These are phyloP conservation scores for Protaetia brevitarsis DNA, from an alignment of 1,140 invertebrate genomes.

Conservation along the genomic window DNA sequence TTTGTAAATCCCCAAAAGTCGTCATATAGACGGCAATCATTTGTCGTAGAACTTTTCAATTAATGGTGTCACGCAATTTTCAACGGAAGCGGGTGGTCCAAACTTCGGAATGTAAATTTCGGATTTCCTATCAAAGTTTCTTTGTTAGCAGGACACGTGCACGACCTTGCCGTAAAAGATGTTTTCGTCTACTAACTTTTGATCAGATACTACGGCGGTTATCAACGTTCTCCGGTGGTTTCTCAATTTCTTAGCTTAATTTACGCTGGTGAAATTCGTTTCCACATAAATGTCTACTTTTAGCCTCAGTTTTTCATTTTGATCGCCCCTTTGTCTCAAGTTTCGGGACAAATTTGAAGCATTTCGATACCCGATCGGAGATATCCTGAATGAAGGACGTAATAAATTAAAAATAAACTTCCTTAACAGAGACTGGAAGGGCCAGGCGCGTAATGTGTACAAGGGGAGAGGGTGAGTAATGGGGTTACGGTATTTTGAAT, in stretches of 20 bases:
- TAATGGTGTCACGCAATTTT: not conserved
- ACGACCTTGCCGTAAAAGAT: not conserved
- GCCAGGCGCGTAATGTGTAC: too few relatives aligned
- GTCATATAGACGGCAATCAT: not conserved
- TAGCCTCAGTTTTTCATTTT: not conserved
- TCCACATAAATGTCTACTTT: not conserved
- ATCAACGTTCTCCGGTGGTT: not conserved
- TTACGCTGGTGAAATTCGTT: not conserved
- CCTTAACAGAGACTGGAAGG: too few relatives aligned
- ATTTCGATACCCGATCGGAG: too few relatives aligned
- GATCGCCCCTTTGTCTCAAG: not conserved
- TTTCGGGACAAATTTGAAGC: too few relatives aligned
- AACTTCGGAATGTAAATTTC: not conserved
- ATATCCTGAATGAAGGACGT: too few relatives aligned
- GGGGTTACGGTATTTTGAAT: too few relatives aligned
- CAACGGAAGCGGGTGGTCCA: too few relatives aligned
- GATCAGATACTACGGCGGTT: not conserved
- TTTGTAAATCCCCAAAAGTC: too few relatives aligned
- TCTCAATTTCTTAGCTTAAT: slow-evolving; percentile 2
- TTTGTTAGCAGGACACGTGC: not conserved
- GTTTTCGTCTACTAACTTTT: not conserved
- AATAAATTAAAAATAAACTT: too few relatives aligned
- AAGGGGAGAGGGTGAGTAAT: too few relatives aligned
- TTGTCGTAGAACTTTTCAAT: slow-evolving; percentile 12
- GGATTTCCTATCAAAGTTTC: not conserved